Evolutionary conservation across 2,888 invertebrate species (phyloP).

Genomic region (Epistrophe eligans): DNA sequence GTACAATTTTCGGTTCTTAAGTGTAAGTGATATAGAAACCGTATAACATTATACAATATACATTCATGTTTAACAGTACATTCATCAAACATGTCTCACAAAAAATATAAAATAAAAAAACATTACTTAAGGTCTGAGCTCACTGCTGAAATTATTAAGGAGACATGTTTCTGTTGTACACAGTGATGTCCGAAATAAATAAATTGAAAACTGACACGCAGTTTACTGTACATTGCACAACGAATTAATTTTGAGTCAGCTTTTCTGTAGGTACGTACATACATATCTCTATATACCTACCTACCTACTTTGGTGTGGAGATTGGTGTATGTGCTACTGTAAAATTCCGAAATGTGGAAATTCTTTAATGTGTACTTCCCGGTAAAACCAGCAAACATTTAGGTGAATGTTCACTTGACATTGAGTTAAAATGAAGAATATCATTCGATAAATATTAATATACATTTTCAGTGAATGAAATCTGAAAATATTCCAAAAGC

Average conservation of each 20-base stretch:
- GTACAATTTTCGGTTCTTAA: slow-evolving; percentile 22
- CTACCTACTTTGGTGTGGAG: no score
- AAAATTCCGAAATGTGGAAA: no score
- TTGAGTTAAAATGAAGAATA: no score
- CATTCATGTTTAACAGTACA: background rate
- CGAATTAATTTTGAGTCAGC: slow-evolving; percentile 34
- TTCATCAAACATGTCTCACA: slow-evolving; percentile 41
- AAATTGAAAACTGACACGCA: slow-evolving; percentile 37
- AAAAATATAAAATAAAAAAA: background rate
- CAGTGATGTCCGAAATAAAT: slow-evolving; percentile 35
- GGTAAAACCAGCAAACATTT: no score
- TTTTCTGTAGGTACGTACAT: background rate
- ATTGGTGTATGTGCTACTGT: no score
- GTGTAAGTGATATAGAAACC: slow-evolving; percentile 15
- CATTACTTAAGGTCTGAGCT: slow-evolving; percentile 14
- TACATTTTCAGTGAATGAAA: no score
- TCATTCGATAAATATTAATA: no score
- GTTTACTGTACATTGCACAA: slow-evolving; percentile 29
- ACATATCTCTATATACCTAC: no score
- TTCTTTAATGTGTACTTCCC: no score
- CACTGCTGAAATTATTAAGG: slow-evolving; percentile 1
- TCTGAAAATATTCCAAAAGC: no score
- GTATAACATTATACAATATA: background rate
- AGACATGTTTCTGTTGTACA: background rate
- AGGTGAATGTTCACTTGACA: no score